Evolutionary conservation across 2,797 vertebrate genomes (phyloP).

Genomic region (Mionectes olivaceus): DNA sequence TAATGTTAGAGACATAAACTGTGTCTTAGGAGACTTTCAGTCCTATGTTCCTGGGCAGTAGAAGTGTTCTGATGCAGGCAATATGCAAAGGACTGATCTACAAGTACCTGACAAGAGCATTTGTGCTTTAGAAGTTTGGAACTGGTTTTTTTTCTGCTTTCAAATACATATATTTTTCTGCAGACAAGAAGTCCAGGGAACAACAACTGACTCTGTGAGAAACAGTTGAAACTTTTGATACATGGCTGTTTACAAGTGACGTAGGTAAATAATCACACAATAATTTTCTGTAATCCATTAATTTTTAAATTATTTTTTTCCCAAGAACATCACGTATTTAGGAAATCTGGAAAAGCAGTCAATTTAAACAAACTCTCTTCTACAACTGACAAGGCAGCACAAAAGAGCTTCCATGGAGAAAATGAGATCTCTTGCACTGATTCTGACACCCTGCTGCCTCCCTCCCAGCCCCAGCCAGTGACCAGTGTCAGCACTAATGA

Average conservation of each 20-base stretch:
- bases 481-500: not conserved
- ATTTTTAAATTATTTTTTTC: not conserved
- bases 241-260: not conserved
- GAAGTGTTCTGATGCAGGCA: not conserved
- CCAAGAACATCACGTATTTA: not conserved
- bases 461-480: not conserved
- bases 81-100: not conserved
- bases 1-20: not conserved
- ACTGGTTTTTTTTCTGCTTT: not conserved
- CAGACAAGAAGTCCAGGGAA: not conserved
- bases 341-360: not conserved
- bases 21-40: not conserved
- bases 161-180: not conserved
- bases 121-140: not conserved
- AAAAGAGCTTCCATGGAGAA: not conserved
- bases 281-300: not conserved
- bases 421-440: not conserved
- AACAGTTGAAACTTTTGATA: not conserved
- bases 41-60: not conserved
- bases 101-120: not conserved
- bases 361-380: not conserved
- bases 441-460: not conserved
- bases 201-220: not conserved
- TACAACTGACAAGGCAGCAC: not conserved
- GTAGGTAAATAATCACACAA: not conserved